Percentiles rank a stretch among this genome's conserved stretches.
Evolutionary conservation across 2,113 vertebrate species (phyloP).

Genomic region (Todiramphus saurophagus): DNA sequence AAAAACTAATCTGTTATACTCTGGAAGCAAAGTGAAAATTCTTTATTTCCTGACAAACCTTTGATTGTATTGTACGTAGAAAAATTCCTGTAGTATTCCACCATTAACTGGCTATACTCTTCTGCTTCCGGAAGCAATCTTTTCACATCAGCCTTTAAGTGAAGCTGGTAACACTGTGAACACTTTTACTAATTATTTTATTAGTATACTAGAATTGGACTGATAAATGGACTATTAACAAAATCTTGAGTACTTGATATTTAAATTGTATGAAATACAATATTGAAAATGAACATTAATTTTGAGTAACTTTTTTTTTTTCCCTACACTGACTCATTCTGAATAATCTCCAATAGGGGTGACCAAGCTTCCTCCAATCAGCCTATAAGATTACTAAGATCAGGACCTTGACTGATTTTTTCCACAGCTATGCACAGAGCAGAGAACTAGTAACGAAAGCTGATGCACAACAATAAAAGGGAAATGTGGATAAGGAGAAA

Average conservation of each 20-base stretch:
- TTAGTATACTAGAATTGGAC: background rate
- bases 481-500: background rate
- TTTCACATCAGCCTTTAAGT: background rate
- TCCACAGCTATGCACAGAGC: background rate
- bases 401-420: background rate
- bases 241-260: background rate
- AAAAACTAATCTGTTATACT: background rate
- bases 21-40: background rate
- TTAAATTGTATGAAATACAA: background rate
- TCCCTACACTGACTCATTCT: background rate
- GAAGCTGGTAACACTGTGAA: background rate
- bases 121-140: background rate
- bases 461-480: background rate
- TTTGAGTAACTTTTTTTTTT: background rate
- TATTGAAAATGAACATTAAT: background rate
- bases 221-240: background rate
- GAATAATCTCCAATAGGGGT: background rate
- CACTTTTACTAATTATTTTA: background rate
- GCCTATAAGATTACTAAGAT: background rate
- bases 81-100: background rate
- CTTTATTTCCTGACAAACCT: background rate
- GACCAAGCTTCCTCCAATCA: background rate
- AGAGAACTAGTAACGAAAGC: background rate
- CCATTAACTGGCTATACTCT: background rate
- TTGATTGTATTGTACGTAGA: background rate